These are phyloP conservation scores for Chelmon rostratus DNA, from an alignment of 2,797 vertebrate genomes.

Conservation along the genomic window DNA sequence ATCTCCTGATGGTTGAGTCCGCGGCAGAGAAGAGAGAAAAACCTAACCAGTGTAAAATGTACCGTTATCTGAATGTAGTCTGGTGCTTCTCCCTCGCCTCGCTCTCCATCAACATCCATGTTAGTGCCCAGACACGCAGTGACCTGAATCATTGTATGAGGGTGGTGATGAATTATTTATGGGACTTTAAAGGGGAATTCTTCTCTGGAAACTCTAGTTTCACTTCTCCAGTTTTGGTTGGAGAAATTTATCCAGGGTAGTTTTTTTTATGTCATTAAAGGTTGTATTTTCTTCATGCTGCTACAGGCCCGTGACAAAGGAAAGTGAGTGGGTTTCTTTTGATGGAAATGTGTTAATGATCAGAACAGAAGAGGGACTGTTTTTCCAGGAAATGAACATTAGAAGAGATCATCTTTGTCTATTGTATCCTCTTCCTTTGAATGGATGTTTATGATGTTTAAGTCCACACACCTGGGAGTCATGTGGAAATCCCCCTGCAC, in stretches of 20 bases:
- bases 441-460: neutral
- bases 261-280: neutral
- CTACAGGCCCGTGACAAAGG: neutral
- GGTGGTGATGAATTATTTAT: constrained; percentile 33
- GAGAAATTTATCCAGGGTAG: neutral
- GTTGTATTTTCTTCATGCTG: neutral
- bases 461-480: constrained; percentile 5
- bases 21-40: neutral
- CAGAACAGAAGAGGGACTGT: neutral
- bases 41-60: neutral
- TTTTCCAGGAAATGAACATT: neutral
- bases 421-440: neutral
- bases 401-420: constrained; percentile 8
- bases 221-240: neutral
- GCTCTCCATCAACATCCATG: neutral
- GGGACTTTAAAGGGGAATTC: constrained; percentile 28
- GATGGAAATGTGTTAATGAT: neutral
- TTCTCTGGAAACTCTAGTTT: constrained; percentile 5
- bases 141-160: constrained; percentile 32
- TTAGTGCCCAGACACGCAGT: neutral
- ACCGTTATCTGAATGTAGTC: neutral
- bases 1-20: neutral
- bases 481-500: neutral
- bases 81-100: constrained; percentile 9
- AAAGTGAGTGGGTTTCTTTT: neutral